Conservation (phyloP, 2,113 vertebrate genomes). For the human (Homo sapiens) region GRCh38 chr16:59583501-59584000, state of each 20-base stretch:
- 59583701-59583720: no score
- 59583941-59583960: background rate
- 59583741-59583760: background rate
- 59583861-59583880: background rate
- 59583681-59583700: background rate
- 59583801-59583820: background rate
- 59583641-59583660: background rate
- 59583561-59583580: conserved; percentile 9
- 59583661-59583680: background rate
- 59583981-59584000: background rate
- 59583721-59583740: background rate
- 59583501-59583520: background rate
- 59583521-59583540: conserved; percentile 13
- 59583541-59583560: conserved; percentile 40
- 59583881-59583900: background rate
- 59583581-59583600: conserved; percentile 24
- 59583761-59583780: background rate
- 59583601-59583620: conserved; percentile 21
- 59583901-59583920: background rate
- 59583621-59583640: background rate
- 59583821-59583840: background rate
- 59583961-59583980: background rate
- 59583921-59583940: background rate
- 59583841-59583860: background rate
- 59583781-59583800: background rate